Evolutionary conservation across 2,888 invertebrate species (phyloP).

Genomic region (Phaedon cochleariae): DNA sequence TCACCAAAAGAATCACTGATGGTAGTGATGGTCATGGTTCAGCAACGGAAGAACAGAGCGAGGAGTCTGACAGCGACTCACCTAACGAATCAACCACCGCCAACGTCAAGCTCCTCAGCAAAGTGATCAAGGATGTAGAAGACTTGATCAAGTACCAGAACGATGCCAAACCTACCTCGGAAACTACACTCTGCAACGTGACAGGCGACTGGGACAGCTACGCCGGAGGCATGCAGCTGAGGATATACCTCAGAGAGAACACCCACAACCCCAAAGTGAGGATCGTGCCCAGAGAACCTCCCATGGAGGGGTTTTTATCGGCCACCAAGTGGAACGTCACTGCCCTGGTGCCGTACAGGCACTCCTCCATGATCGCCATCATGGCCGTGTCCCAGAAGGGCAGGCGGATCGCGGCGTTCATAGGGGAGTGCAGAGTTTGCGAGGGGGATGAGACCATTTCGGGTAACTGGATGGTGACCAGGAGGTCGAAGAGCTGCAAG

Average conservation of each 20-base stretch:
- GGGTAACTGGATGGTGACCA: slow-evolving; percentile 55
- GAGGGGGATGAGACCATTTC: slow-evolving; percentile 52
- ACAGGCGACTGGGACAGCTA: slow-evolving; percentile 39
- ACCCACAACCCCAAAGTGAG: slow-evolving; percentile 11
- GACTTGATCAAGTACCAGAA: slow-evolving; percentile 33
- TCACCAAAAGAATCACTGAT: slow-evolving; percentile 29
- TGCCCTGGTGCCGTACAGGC: slow-evolving; percentile 49
- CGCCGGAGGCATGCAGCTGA: slow-evolving; percentile 34
- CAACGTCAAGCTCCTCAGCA: slow-evolving; percentile 18
- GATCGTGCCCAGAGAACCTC: slow-evolving; percentile 35
- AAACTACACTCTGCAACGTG: slow-evolving; percentile 25
- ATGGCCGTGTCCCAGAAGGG: slow-evolving; percentile 45
- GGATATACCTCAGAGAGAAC: slow-evolving; percentile 15
- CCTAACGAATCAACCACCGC: slow-evolving; percentile 6
- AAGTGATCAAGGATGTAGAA: slow-evolving; percentile 35
- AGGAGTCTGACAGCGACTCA: background rate
- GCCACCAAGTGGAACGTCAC: slow-evolving; percentile 50
- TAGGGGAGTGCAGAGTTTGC: slow-evolving; percentile 58
- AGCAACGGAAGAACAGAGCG: background rate
- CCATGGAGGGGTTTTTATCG: slow-evolving; percentile 50
- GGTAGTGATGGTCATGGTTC: background rate
- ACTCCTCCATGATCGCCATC: slow-evolving; percentile 50
- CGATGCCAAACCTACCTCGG: slow-evolving; percentile 23
- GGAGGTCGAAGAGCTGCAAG: slow-evolving; percentile 53
- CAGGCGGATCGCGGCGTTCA: slow-evolving; percentile 47